Percentiles rank a stretch among this genome's conserved stretches.
Conservation (phyloP, 2,113 vertebrate genomes). For the Oenanthe oenanthe region DNA sequence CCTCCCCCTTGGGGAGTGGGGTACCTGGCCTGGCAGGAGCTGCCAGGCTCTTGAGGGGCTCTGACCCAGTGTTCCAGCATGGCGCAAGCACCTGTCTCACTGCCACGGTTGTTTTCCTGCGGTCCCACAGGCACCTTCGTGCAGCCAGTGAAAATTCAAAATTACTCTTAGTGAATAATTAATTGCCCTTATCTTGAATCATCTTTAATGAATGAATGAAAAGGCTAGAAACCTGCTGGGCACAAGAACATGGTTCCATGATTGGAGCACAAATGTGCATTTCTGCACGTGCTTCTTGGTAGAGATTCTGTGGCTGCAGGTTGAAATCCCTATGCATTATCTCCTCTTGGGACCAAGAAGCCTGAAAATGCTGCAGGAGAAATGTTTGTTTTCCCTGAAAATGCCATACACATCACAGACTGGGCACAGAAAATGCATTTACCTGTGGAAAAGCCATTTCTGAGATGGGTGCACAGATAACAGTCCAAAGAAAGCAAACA, state of each 20-base stretch:
- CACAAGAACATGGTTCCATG: neutral
- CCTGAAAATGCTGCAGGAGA: neutral
- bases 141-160: slow-evolving; percentile 1
- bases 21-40: neutral
- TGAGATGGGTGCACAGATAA: neutral
- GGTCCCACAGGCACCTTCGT: neutral
- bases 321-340: neutral
- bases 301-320: neutral
- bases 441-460: neutral
- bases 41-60: neutral
- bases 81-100: neutral
- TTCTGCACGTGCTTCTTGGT: neutral
- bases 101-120: neutral
- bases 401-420: neutral
- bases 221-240: slow-evolving; percentile 10
- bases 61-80: rapidly evolving
- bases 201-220: slow-evolving; percentile 51
- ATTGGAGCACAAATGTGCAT: neutral
- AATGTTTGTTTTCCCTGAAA: neutral
- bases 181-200: neutral
- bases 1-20: neutral
- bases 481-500: neutral
- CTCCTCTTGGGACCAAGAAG: neutral
- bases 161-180: slow-evolving; percentile 32
- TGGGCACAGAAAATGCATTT: neutral